Percentiles rank a stretch among this genome's conserved stretches.
These are phyloP conservation scores for Pyrocoelia pectoralis DNA, from an alignment of 2,888 invertebrate genomes.

Conservation along the genomic window DNA sequence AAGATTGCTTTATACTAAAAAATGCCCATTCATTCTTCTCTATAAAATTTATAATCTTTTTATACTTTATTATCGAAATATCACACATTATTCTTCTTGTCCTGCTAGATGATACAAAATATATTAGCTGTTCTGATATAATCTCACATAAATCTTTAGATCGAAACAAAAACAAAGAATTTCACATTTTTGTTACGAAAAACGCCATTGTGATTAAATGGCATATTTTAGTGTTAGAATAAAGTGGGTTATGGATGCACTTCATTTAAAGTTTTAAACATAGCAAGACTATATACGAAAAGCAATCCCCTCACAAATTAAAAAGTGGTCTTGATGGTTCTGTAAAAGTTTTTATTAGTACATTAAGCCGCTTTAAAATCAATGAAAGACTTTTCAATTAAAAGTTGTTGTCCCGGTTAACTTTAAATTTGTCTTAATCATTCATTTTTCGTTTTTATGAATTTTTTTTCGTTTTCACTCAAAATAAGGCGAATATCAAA, in stretches of 20 bases:
- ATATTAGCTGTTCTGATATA: too few relatives aligned
- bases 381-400: background rate
- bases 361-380: conserved; percentile 1
- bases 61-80: too few relatives aligned
- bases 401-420: background rate
- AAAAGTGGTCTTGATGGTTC: background rate
- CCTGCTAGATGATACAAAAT: too few relatives aligned
- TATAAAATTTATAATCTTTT: too few relatives aligned
- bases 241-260: background rate
- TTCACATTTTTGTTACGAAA: too few relatives aligned
- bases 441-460: too few relatives aligned
- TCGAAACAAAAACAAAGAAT: background rate
- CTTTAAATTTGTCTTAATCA: background rate
- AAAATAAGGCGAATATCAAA: too few relatives aligned
- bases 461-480: too few relatives aligned
- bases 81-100: too few relatives aligned
- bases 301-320: background rate
- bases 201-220: background rate
- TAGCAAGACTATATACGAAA: background rate
- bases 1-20: too few relatives aligned
- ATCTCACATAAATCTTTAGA: too few relatives aligned
- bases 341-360: conserved; percentile 1
- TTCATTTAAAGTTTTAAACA: conserved; percentile 1
- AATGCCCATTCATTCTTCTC: too few relatives aligned
- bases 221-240: background rate